These are phyloP conservation scores for Epinephelus cyanopodus DNA, from an alignment of 2,113 vertebrate genomes.

Conservation along the genomic window DNA sequence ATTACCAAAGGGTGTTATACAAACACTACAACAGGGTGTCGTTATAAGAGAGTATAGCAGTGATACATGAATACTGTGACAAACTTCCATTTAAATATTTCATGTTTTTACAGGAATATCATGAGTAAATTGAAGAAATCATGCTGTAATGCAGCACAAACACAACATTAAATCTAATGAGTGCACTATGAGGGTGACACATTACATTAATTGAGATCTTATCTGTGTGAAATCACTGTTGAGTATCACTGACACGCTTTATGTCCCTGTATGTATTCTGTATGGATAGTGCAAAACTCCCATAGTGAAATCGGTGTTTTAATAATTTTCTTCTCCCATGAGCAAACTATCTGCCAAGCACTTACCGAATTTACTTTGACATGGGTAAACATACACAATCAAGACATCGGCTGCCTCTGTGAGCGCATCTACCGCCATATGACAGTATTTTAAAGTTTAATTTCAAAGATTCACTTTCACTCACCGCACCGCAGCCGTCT, in stretches of 20 bases:
- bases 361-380: neutral
- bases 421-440: neutral
- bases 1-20: neutral
- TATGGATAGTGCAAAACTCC: neutral
- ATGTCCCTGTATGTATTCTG: neutral
- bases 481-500: conserved; percentile 47
- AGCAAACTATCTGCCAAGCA: neutral
- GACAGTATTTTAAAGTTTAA: neutral
- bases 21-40: conserved; percentile 20
- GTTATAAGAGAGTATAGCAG: neutral
- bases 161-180: neutral
- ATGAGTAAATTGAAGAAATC: neutral
- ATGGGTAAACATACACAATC: neutral
- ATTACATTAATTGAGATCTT: neutral
- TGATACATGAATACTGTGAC: neutral
- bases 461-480: conserved; percentile 16
- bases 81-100: neutral
- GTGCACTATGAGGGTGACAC: neutral
- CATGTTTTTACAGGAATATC: neutral
- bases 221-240: neutral
- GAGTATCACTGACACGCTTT: neutral
- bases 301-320: neutral
- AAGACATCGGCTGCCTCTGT: neutral
- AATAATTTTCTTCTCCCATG: neutral
- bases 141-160: neutral